phyloP scores from a whole-genome alignment of 1,140 invertebrate genomes.

The Campodea augens region DNA sequence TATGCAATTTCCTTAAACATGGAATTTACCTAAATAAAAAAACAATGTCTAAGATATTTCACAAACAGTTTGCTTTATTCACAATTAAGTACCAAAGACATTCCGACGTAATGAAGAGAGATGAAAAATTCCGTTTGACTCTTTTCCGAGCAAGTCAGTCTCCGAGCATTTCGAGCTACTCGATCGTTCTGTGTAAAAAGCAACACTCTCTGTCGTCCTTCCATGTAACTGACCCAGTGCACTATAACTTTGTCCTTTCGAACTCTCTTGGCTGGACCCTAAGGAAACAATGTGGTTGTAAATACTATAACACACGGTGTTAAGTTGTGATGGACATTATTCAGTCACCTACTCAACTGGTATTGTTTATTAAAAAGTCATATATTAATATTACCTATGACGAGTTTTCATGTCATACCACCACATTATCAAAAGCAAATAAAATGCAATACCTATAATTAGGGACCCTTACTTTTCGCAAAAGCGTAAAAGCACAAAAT shows the following conservation, averaged over 20 bases:
- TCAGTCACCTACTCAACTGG: background rate
- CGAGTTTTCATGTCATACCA: too few species aligned
- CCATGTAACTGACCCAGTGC: slow-evolving; percentile 66
- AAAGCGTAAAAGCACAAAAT: too few species aligned
- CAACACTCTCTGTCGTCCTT: slow-evolving; percentile 50
- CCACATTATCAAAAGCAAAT: too few species aligned
- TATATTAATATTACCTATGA: too few species aligned
- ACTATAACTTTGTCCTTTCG: slow-evolving; percentile 40
- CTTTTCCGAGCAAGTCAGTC: slow-evolving; percentile 46
- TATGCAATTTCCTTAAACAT: slow-evolving; percentile 37
- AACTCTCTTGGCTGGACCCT: slow-evolving; percentile 18
- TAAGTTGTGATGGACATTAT: background rate
- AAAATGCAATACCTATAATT: too few species aligned
- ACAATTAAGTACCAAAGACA: slow-evolving; percentile 44
- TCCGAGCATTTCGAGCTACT: slow-evolving; percentile 42
- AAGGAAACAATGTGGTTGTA: background rate
- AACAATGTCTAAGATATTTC: background rate
- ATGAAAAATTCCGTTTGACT: slow-evolving; percentile 46
- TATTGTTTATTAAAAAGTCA: background rate
- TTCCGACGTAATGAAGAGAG: slow-evolving; percentile 43
- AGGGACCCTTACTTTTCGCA: too few species aligned
- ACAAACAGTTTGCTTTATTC: too few species aligned
- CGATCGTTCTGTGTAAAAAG: slow-evolving; percentile 62
- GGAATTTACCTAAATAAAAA: background rate
- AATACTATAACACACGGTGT: background rate